Conservation (phyloP, 2,888 invertebrate genomes). For the Trimorus sp. region DNA sequence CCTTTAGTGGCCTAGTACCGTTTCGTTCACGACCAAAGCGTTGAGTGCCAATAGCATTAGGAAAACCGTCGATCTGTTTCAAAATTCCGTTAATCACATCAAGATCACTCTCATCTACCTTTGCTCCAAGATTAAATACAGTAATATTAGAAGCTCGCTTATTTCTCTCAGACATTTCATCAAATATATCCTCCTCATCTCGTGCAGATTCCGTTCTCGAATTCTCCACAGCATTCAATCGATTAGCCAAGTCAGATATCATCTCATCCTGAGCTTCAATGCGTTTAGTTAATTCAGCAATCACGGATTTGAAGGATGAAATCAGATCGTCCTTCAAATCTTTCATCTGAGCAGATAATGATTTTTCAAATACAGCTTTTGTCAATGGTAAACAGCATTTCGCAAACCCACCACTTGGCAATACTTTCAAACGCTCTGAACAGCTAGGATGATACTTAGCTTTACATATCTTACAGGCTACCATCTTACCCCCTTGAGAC, state of each 20-base stretch:
- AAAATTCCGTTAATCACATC: background rate
- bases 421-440: background rate
- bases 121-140: background rate
- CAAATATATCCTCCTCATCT: background rate
- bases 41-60: background rate
- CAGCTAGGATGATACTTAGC: background rate
- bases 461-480: background rate
- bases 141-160: background rate
- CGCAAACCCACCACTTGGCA: background rate
- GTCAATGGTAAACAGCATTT: background rate
- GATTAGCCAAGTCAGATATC: background rate
- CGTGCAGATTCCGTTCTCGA: background rate
- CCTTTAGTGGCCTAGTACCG: background rate
- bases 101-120: background rate
- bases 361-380: background rate
- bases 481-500: too few species aligned
- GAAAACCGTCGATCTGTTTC: background rate
- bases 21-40: background rate
- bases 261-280: background rate
- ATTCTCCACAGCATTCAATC: background rate
- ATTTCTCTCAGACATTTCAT: background rate
- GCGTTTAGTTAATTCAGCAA: background rate
- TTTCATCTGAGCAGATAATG: background rate
- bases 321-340: background rate
- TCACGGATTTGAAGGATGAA: background rate